Base-by-base conservation (phyloP, 2,797 vertebrate genomes). In the Gobio occitaniae region DNA sequence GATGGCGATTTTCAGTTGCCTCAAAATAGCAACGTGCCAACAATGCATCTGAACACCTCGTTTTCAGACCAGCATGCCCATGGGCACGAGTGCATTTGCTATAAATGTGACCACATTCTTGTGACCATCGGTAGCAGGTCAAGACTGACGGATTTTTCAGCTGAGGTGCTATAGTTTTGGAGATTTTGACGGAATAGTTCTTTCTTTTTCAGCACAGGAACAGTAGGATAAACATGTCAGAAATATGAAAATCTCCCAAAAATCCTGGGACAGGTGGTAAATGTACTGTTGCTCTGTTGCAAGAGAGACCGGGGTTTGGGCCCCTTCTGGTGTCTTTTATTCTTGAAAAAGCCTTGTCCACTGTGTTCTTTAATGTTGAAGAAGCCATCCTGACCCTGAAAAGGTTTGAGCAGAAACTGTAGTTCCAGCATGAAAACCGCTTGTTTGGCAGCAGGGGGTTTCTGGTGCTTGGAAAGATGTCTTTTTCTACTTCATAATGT, bases 381-480 rank as follows among this genome's bases (percentile, higher is more conserved):
- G 44, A 41, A 52, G 7, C 6, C 61, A 54, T 76, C 44, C 21
- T 68, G 47, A 47, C 63, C n/a, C 48, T 66, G 25, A 56, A 84
- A 68, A 56, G 61, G n/a, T 83, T 77, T 54, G 36, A 84, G 16
- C 72, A 65, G 16, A 21, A 69, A 15, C 12, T 36, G 6, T 61
- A 36, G 41, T 25, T 36, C 44, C 44, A 47, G 54, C 80, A 50
- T 70, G 48, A 48, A 38, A 44, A 56, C 72, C 21, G 11, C 48
- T 44, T 38, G 77, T 75, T 83, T 65, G 71, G 71, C 82, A 83
- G 71, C 59, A 25, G 70, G 70, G 70, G 54, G 70, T 52, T 44
- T 48, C 70, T 36, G 44, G 50, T 8, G 17, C 41, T 38, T 21
- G 38, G 10, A 61, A 16, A 32, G 32, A 65, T 63, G 47, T 68